Evolutionary conservation across 2,113 vertebrate species (phyloP), one percentile per base, ranked within the genome.

Genomic region (Spea bombifrons): DNA sequence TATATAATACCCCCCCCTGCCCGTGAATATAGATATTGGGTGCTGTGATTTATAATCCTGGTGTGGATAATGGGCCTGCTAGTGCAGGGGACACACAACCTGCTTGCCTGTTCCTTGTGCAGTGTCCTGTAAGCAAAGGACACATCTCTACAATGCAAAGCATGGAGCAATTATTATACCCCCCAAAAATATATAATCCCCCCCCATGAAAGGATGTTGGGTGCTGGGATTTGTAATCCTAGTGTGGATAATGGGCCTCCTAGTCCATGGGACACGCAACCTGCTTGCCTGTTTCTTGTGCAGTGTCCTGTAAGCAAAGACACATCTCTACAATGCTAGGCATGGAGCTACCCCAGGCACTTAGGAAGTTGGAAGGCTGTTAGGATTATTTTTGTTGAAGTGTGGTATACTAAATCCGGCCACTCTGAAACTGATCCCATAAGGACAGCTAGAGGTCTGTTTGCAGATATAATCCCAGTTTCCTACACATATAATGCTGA

Each of bases 401-500:
- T 73, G 74, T 67, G 50, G 74, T 76, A 68, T 46, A 10, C 74
- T 16, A 46, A 55, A 63, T 66, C 50, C 53, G n/a, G 44, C 8
- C 16, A 45, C 59, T 30, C 67, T 69, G 57, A 65, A 65, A 78
- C 67, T 64, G 76, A 78, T 64, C 75, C 67, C 4, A 5, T 7
- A 15, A 64, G 67, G 55, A 75, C 74, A 71, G 47, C 8, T 63
- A 1, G 17, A 64, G 68, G 46, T 71, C 67, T 71, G 57, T 43
- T 52, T 64, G 63, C 67, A 45, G 52, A 52, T 30, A 30, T 64
- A 71, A 72, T 65, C 76, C 76, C 59, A 61, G 65, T 72, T 71
- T 71, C 69, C 76, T 65, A 52, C 47, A 61, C 43, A 71, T 71
- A 71, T 52, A 52, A 47, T n/a, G 44, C 61, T 66, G 48, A 16